Conservation (phyloP, 2,797 vertebrate genomes). For the Coregonus ussuriensis region DNA sequence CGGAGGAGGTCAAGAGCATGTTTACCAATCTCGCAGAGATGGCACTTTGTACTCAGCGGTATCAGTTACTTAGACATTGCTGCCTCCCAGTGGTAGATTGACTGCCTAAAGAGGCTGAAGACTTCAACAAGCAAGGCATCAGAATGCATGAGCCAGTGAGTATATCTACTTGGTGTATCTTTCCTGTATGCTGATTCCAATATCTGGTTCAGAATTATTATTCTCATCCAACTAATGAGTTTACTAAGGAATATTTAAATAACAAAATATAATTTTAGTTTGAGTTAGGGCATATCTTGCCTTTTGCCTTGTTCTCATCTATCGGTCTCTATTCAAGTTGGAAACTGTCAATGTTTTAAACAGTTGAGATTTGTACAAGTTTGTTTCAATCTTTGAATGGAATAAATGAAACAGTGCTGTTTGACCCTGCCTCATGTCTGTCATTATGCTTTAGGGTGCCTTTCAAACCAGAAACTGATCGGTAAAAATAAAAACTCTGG, state of each 20-base stretch:
- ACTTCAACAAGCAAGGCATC: conserved; percentile 15
- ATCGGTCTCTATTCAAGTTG: conserved; percentile 51
- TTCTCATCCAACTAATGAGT: conserved; percentile 40
- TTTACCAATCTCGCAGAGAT: conserved; percentile 4
- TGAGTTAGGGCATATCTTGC: conserved; percentile 34
- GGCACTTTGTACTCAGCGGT: conserved; percentile 10
- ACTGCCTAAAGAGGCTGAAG: conserved; percentile 9
- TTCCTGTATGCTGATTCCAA: conserved; percentile 20
- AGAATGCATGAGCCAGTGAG: background rate
- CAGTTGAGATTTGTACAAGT: conserved; percentile 62
- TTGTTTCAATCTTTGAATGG: conserved; percentile 61
- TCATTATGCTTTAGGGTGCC: conserved; percentile 2
- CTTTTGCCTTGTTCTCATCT: conserved; percentile 52
- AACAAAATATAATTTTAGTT: conserved; percentile 28
- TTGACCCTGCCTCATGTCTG: conserved; percentile 25
- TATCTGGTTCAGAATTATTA: conserved; percentile 29
- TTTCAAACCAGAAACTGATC: background rate
- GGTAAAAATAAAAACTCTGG: background rate
- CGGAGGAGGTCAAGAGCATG: conserved; percentile 20
- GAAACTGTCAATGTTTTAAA: conserved; percentile 42
- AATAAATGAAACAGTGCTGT: conserved; percentile 66
- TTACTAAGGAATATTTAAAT: conserved; percentile 39
- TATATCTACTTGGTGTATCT: conserved; percentile 23
- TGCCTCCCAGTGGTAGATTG: conserved; percentile 37
- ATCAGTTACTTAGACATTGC: conserved; percentile 22